Evolutionary conservation across 1,140 invertebrate genomes (phyloP).

Genomic region (Hylaeus volcanicus): DNA sequence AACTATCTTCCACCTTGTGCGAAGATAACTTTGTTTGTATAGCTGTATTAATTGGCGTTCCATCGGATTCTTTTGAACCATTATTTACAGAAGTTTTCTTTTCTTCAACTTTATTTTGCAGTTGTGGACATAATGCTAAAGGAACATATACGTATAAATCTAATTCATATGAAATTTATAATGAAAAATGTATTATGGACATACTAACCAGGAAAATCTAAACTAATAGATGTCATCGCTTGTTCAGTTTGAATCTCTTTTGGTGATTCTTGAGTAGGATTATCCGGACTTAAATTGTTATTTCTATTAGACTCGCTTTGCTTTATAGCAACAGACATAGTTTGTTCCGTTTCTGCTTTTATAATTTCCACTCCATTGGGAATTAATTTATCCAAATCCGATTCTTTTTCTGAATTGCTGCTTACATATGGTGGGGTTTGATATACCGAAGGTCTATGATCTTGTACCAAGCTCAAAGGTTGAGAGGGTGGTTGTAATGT

Average conservation of each 20-base stretch:
- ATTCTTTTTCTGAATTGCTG: slow-evolving; percentile 70
- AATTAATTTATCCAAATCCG: slow-evolving; percentile 68
- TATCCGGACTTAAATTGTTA: slow-evolving; percentile 71
- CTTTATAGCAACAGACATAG: slow-evolving; percentile 45
- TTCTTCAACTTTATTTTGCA: slow-evolving; percentile 72
- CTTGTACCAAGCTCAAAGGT: slow-evolving; percentile 78
- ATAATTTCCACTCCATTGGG: slow-evolving; percentile 70
- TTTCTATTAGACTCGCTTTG: slow-evolving; percentile 68
- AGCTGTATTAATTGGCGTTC: slow-evolving; percentile 40
- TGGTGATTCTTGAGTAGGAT: slow-evolving; percentile 62
- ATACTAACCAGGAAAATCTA: slow-evolving; percentile 60
- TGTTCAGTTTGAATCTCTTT: slow-evolving; percentile 54
- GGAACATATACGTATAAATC: slow-evolving; percentile 6
- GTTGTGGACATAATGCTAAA: slow-evolving; percentile 55
- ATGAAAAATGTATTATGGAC: not conserved
- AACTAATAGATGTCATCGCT: slow-evolving; percentile 36
- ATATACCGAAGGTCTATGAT: slow-evolving; percentile 75
- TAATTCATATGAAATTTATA: not conserved
- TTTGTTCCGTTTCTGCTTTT: slow-evolving; percentile 66
- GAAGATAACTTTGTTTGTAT: slow-evolving; percentile 58
- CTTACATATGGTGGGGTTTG: slow-evolving; percentile 66
- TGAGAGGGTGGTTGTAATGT: slow-evolving; percentile 76
- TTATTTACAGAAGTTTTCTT: slow-evolving; percentile 69
- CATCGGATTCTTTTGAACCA: slow-evolving; percentile 69
- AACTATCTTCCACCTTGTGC: slow-evolving; percentile 56